Percentiles rank a stretch among this genome's conserved stretches.
phyloP scores from a whole-genome alignment of 2,797 vertebrate species.

The Hybognathus amarus region DNA sequence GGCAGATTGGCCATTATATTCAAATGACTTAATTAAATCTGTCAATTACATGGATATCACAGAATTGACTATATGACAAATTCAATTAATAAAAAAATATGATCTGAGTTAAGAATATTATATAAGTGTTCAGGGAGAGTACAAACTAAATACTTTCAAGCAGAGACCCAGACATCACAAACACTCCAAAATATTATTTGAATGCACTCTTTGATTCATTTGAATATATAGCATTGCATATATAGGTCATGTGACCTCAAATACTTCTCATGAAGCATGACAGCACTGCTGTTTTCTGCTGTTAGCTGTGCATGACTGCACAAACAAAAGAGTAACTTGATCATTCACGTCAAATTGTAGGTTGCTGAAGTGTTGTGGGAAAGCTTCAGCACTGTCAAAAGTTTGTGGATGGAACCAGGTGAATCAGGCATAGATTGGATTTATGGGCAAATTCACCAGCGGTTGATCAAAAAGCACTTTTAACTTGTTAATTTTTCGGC shows the following conservation, averaged over 20 bases:
- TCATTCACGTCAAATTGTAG: conserved; percentile 73
- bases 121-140: no score
- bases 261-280: conserved; percentile 23
- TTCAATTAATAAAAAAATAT: no score
- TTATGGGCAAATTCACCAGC: conserved; percentile 54
- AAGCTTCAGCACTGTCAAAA: neutral
- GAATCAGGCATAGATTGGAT: conserved; percentile 22
- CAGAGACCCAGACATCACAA: conserved; percentile 11
- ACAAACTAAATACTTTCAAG: neutral
- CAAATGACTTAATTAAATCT: neutral
- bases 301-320: conserved; percentile 64
- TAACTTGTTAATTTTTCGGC: conserved; percentile 71
- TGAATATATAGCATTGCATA: conserved; percentile 37
- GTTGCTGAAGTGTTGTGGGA: conserved; percentile 59
- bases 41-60: no score
- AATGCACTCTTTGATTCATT: conserved; percentile 33
- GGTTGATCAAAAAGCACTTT: conserved; percentile 65
- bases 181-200: conserved; percentile 12
- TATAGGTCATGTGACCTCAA: conserved; percentile 34
- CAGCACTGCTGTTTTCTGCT: conserved; percentile 53
- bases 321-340: conserved; percentile 70
- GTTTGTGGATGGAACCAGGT: conserved; percentile 46
- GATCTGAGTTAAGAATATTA: no score
- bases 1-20: neutral
- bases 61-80: no score